Conservation (phyloP, 2,888 invertebrate species). For the Linnaemya tessellans region DNA sequence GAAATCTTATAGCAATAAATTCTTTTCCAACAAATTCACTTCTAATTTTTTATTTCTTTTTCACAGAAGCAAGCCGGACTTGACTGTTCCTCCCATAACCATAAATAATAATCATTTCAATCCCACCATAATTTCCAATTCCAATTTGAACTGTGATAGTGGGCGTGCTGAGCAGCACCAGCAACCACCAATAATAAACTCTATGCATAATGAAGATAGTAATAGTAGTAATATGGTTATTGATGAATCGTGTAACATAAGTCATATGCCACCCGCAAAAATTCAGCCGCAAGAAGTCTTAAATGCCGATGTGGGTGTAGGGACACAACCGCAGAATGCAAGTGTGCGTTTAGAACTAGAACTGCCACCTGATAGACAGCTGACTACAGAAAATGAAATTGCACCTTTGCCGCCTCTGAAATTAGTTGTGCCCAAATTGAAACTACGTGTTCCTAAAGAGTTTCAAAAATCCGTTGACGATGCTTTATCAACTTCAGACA, state of each 20-base stretch:
- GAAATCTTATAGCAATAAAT: background rate
- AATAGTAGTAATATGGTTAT: slow-evolving; percentile 77
- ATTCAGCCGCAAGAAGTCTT: background rate
- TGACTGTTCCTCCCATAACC: slow-evolving; percentile 45
- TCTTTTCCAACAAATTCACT: background rate
- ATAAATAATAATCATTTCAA: slow-evolving; percentile 49
- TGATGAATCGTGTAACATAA: slow-evolving; percentile 75
- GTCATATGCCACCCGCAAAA: slow-evolving; percentile 53
- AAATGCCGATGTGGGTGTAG: background rate
- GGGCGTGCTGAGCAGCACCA: slow-evolving; percentile 36
- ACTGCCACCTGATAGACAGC: slow-evolving; percentile 58
- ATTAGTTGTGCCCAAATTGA: slow-evolving; percentile 87
- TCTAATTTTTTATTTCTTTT: background rate
- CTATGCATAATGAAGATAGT: slow-evolving; percentile 74
- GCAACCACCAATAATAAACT: slow-evolving; percentile 51
- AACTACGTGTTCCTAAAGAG: slow-evolving; percentile 87
- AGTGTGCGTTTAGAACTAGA: slow-evolving; percentile 44
- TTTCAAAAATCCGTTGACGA: slow-evolving; percentile 83
- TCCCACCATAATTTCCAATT: slow-evolving; percentile 65
- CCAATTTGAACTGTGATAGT: slow-evolving; percentile 70
- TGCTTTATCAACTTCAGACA: slow-evolving; percentile 81
- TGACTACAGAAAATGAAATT: background rate
- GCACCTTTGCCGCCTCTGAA: slow-evolving; percentile 45
- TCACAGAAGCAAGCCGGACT: slow-evolving; percentile 35
- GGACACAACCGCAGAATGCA: slow-evolving; percentile 16